Evolutionary conservation across 2,797 vertebrate genomes (phyloP), one percentile per base, ranked within the genome.

Genomic region (Anguilla obscura): DNA sequence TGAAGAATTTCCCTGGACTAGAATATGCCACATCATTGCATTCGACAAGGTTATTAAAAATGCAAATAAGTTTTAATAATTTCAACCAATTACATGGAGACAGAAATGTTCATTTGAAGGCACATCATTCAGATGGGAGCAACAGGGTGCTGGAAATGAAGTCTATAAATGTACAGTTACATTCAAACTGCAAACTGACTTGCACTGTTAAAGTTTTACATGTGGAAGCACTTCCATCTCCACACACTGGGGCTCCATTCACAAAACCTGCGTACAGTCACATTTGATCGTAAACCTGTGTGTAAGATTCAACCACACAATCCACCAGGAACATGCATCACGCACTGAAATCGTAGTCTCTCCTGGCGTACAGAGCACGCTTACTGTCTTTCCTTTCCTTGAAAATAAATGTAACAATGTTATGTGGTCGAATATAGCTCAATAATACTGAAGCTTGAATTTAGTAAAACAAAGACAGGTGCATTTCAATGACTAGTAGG

Each of bases 21-120:
- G 91, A 90, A 92, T 90, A 93, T 90, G 93, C 82, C 89, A 93
- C 92, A 92, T 69, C n/a, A 63, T 27, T 71, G 30, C 52, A 50
- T 86, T 80, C 76, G 0, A 27, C 40, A 40, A 54, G 50, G n/a
- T 30, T 84, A 52, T 33, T 24, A 16, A 4, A 66, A 56, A 56
- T 48, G 69, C 66, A 82, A n/a, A 54, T 48, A 16, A 54, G 89
- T 90, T 69, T 89, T 89, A 93, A 93, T 60, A 45, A 91, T 91
- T 88, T 45, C 56, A 86, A 91, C 89, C 87, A 27, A 21, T 40
- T 86, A 84, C 82, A 74, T 86, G 91, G 89, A 84, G 88, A 92
- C 92, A 92, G 89, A 88, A 90, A 89, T 88, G 91, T 90, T 87
- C 93, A 91, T 89, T 85, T 54, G 92, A 96, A 96, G 94, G 95